Evolutionary conservation across 1,140 invertebrate species (phyloP).

Genomic region (Glossosoma conforme): DNA sequence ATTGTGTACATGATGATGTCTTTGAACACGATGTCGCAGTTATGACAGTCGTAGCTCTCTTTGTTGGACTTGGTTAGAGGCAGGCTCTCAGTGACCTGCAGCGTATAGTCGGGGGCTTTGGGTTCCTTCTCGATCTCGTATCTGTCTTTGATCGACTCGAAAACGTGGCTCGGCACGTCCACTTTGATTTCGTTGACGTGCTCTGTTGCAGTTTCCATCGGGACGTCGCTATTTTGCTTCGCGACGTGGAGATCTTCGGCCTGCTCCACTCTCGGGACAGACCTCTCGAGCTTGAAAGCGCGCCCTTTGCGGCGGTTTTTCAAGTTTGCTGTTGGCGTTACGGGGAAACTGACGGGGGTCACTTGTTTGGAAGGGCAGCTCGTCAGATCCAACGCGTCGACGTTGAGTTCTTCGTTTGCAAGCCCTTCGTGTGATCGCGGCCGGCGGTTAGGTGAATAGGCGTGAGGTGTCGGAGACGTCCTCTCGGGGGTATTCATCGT

Average conservation of each 20-base stretch:
- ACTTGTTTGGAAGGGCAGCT: constrained; percentile 45
- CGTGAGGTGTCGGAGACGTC: constrained; percentile 9
- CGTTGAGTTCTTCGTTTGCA: constrained; percentile 34
- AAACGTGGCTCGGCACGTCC: constrained; percentile 12
- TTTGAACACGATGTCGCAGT: constrained; percentile 87
- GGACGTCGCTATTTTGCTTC: not conserved
- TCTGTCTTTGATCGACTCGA: constrained; percentile 20
- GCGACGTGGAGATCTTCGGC: constrained; percentile 38
- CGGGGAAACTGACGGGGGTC: constrained; percentile 32
- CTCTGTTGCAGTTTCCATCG: constrained; percentile 5
- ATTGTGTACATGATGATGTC: constrained; percentile 89
- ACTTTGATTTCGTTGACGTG: constrained; percentile 20
- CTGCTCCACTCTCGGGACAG: constrained; percentile 45
- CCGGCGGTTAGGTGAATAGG: constrained; percentile 36
- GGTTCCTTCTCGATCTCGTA: constrained; percentile 18
- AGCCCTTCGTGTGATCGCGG: too few relatives aligned
- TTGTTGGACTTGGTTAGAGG: constrained; percentile 27
- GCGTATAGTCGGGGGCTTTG: not conserved
- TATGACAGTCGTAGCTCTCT: constrained; percentile 65
- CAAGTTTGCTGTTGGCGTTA: constrained; percentile 41
- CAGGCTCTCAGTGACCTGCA: not conserved
- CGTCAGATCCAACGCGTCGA: constrained; percentile 54
- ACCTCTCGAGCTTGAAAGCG: constrained; percentile 68
- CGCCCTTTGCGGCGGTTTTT: constrained; percentile 74
- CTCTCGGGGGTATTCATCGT: constrained; percentile 14